These are phyloP conservation scores for Matsumyia berberina DNA, from an alignment of 2,888 invertebrate species.

Conservation along the genomic window DNA sequence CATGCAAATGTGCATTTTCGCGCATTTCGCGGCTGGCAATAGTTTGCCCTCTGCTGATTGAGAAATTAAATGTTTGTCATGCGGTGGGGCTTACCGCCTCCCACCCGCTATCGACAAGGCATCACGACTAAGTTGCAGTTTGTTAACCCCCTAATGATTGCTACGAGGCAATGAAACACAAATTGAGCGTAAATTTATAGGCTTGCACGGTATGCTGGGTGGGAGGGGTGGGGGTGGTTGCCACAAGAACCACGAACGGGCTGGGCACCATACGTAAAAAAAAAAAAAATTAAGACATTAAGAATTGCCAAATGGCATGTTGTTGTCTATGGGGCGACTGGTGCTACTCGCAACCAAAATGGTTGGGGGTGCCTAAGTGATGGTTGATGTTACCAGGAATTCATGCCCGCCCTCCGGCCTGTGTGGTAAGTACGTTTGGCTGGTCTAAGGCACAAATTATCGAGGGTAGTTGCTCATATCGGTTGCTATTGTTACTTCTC, in stretches of 20 bases:
- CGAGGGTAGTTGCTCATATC: slow-evolving; percentile 59
- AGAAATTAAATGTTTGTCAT: slow-evolving; percentile 71
- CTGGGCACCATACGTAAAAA: slow-evolving; percentile 33
- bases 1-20: slow-evolving; percentile 70
- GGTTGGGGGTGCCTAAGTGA: slow-evolving; percentile 37
- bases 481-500: slow-evolving; percentile 39
- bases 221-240: not conserved
- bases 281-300: slow-evolving; percentile 75
- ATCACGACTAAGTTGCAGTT: slow-evolving; percentile 72
- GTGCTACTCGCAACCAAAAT: slow-evolving; percentile 5
- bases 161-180: slow-evolving; percentile 74
- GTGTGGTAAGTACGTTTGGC: slow-evolving; percentile 21
- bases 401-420: slow-evolving; percentile 1
- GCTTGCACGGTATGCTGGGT: slow-evolving; percentile 29
- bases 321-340: slow-evolving; percentile 64
- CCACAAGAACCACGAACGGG: slow-evolving; percentile 45
- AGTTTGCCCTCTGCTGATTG: slow-evolving; percentile 63
- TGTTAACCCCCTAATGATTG: slow-evolving; percentile 72
- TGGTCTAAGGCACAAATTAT: slow-evolving; percentile 46
- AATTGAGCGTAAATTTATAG: slow-evolving; percentile 75
- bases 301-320: slow-evolving; percentile 75
- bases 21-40: slow-evolving; percentile 57
- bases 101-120: not conserved
- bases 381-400: slow-evolving; percentile 59
- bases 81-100: not conserved